Percentiles rank a stretch among this genome's conserved stretches.
phyloP scores from a whole-genome alignment of 2,113 vertebrate species.

The Lampris megalopsis region DNA sequence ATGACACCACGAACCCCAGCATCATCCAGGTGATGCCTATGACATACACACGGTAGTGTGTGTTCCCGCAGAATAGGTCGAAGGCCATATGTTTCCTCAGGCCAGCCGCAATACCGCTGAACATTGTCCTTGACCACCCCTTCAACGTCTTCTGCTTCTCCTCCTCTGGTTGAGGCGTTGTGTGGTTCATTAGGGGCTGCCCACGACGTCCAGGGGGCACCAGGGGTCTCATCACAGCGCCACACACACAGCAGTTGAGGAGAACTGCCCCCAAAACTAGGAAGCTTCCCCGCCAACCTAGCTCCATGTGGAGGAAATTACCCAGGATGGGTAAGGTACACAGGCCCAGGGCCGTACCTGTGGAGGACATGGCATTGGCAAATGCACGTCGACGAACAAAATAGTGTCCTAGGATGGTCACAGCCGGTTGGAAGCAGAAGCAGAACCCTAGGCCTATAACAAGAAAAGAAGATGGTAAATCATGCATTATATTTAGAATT shows the following conservation, averaged over 20 bases:
- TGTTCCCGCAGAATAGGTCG: slow-evolving; percentile 87
- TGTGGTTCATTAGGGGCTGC: slow-evolving; percentile 56
- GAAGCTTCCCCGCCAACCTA: slow-evolving; percentile 95
- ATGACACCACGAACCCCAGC: slow-evolving; percentile 88
- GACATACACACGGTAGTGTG: slow-evolving; percentile 83
- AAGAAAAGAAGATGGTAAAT: not conserved
- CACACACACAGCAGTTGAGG: slow-evolving; percentile 91
- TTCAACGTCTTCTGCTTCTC: slow-evolving; percentile 9
- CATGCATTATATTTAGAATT: not conserved
- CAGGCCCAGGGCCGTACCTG: slow-evolving; percentile 89
- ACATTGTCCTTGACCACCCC: not conserved
- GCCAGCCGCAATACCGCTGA: slow-evolving; percentile 20
- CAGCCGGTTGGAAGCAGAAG: slow-evolving; percentile 91
- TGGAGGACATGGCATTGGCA: slow-evolving; percentile 90
- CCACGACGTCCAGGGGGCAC: slow-evolving; percentile 40
- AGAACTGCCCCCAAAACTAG: slow-evolving; percentile 89
- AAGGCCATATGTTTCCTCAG: slow-evolving; percentile 89
- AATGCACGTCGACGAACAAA: slow-evolving; percentile 85
- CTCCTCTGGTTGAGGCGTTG: slow-evolving; percentile 26
- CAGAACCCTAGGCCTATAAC: slow-evolving; percentile 90
- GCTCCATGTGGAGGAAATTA: slow-evolving; percentile 85
- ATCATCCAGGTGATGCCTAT: slow-evolving; percentile 89
- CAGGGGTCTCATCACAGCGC: slow-evolving; percentile 92
- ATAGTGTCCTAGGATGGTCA: slow-evolving; percentile 90
- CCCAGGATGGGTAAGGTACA: slow-evolving; percentile 87